Conservation (phyloP, 1,140 invertebrate species). For the Drosophila ironensis region DNA sequence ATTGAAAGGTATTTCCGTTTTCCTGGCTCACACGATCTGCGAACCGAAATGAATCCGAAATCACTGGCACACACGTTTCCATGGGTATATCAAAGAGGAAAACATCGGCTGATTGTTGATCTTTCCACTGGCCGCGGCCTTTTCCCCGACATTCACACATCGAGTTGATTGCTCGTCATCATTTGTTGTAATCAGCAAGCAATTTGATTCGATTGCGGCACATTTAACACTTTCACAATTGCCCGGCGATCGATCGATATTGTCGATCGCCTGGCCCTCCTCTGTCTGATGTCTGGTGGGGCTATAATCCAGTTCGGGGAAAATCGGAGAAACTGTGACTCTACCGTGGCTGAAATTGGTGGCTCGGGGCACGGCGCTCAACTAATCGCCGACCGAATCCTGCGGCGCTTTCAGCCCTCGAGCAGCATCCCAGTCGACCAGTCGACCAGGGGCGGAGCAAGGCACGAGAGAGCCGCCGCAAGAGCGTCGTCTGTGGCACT, state of each 20-base stretch:
- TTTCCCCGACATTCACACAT: constrained; percentile 13
- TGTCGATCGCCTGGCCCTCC: neutral
- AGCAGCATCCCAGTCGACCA: constrained; percentile 50
- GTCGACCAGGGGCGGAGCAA: constrained; percentile 68
- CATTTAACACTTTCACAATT: constrained; percentile 77
- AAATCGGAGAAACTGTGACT: neutral
- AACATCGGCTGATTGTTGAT: constrained; percentile 55
- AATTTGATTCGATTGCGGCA: constrained; percentile 65
- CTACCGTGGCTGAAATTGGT: constrained; percentile 43
- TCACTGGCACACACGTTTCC: neutral
- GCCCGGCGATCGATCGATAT: constrained; percentile 3
- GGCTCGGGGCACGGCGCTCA: constrained; percentile 61
- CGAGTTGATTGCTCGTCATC: constrained; percentile 39
- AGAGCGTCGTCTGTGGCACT: constrained; percentile 4
- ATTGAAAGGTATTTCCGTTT: constrained; percentile 78
- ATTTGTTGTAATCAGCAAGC: constrained; percentile 72
- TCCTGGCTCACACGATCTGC: constrained; percentile 23
- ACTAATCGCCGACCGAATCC: constrained; percentile 65
- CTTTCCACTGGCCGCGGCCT: constrained; percentile 20
- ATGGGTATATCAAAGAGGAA: constrained; percentile 19
- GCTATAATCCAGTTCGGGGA: constrained; percentile 52
- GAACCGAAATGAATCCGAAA: constrained; percentile 26
- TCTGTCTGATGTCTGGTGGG: constrained; percentile 11
- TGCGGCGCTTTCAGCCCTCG: constrained; percentile 68
- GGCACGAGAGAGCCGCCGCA: constrained; percentile 48